Evolutionary conservation across 2,888 invertebrate species (phyloP).

Genomic region (Dasysyrphus tricinctus): DNA sequence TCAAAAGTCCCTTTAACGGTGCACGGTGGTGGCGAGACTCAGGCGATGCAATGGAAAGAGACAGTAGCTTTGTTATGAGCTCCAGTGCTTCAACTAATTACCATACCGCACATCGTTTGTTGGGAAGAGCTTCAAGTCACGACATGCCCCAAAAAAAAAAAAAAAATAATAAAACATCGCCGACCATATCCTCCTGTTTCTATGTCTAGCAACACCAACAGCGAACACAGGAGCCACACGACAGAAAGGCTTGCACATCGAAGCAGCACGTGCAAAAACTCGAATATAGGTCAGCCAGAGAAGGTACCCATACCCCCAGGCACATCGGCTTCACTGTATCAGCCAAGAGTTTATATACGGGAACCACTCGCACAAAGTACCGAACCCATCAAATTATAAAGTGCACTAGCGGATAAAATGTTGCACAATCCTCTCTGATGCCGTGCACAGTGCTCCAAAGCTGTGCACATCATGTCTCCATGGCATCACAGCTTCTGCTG

Average conservation of each 20-base stretch:
- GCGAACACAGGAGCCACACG: not conserved
- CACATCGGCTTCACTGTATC: constrained; percentile 13
- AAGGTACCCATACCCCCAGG: constrained; percentile 5
- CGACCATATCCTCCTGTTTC: constrained; percentile 1
- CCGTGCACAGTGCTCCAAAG: constrained; percentile 27
- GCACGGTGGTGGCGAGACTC: not conserved
- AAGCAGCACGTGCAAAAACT: constrained; percentile 32
- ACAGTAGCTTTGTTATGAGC: constrained; percentile 27
- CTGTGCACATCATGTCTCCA: constrained; percentile 56
- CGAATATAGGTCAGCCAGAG: constrained; percentile 59
- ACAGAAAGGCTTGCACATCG: constrained; percentile 31
- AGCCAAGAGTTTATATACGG: constrained; percentile 30
- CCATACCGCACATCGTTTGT: constrained; percentile 54
- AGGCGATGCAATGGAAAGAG: not conserved
- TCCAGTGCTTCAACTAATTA: constrained; percentile 62
- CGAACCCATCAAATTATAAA: constrained; percentile 70
- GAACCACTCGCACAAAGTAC: constrained; percentile 57
- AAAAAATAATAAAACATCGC: not conserved
- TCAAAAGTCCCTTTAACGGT: constrained; percentile 68
- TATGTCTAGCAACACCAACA: constrained; percentile 32
- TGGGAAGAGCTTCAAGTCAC: constrained; percentile 55
- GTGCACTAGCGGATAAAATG: constrained; percentile 71
- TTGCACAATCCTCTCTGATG: constrained; percentile 58
- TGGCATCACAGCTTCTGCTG: constrained; percentile 22
- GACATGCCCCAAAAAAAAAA: constrained; percentile 12